Conservation (phyloP, 2,888 invertebrate species). For the Artemia sp. region DNA sequence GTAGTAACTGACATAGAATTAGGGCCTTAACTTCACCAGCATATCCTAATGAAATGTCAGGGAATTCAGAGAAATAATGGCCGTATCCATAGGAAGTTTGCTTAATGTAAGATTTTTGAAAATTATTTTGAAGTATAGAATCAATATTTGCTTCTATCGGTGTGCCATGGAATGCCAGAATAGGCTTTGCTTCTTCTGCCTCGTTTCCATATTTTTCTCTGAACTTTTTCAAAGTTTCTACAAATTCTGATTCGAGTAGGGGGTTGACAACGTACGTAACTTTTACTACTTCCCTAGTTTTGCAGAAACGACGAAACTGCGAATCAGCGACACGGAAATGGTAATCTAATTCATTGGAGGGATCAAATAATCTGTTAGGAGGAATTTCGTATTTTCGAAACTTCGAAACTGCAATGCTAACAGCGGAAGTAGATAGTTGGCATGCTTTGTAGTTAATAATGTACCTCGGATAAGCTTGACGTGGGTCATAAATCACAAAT, state of each 20-base stretch:
- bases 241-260: constrained; percentile 5
- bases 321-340: constrained; percentile 19
- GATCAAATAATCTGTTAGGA: constrained; percentile 18
- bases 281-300: neutral
- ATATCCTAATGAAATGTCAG: constrained; percentile 15
- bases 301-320: constrained; percentile 15
- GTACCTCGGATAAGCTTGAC: constrained; percentile 16
- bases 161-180: constrained; percentile 19
- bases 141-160: constrained; percentile 17
- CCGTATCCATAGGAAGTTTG: constrained; percentile 18
- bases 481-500: constrained; percentile 19
- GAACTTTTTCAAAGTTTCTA: neutral
- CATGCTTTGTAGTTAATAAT: constrained; percentile 18
- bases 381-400: constrained; percentile 4
- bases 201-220: neutral
- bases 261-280: constrained; percentile 17
- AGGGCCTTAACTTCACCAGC: constrained; percentile 8
- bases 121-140: constrained; percentile 16
- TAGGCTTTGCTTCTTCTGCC: neutral
- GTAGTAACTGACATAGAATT: constrained; percentile 16
- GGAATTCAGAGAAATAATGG: constrained; percentile 19
- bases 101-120: constrained; percentile 1
- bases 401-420: neutral
- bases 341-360: constrained; percentile 13
- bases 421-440: no score